Percentiles rank a stretch among this genome's conserved stretches.
Evolutionary conservation across 2,888 invertebrate genomes (phyloP).

Genomic region (Noctua janthe): DNA sequence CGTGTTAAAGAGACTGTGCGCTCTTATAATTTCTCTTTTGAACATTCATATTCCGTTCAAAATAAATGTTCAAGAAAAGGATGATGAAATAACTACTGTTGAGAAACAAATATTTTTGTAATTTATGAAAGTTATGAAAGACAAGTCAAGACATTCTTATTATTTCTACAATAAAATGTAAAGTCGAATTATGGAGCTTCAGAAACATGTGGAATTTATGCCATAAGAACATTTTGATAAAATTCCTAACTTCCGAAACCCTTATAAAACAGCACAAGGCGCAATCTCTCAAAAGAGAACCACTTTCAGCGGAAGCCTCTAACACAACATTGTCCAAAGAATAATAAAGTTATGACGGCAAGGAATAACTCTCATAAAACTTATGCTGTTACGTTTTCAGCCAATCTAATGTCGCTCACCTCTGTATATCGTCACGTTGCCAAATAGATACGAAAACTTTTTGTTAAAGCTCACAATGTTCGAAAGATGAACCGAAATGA

Average conservation of each 20-base stretch:
- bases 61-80: not conserved
- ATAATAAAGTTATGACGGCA: slow-evolving; percentile 50
- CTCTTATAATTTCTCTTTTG: not conserved
- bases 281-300: slow-evolving; percentile 10
- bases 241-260: not conserved
- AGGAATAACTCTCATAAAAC: slow-evolving; percentile 36
- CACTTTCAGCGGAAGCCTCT: slow-evolving; percentile 17
- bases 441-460: not conserved
- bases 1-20: not conserved
- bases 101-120: not conserved
- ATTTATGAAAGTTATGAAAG: not conserved
- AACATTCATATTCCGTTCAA: not conserved
- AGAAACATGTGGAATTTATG: too few relatives aligned
- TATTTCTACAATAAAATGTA: too few relatives aligned
- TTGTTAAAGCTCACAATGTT: not conserved
- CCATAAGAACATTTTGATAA: too few relatives aligned
- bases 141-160: not conserved
- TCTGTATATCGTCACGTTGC: not conserved
- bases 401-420: slow-evolving; percentile 36
- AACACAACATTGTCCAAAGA: slow-evolving; percentile 42
- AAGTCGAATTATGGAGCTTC: too few relatives aligned
- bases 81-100: not conserved
- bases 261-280: not conserved
- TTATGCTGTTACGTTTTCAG: slow-evolving; percentile 40
- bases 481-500: not conserved